Evolutionary conservation across 2,888 invertebrate genomes (phyloP).

Genomic region (Diarsia brunnea): DNA sequence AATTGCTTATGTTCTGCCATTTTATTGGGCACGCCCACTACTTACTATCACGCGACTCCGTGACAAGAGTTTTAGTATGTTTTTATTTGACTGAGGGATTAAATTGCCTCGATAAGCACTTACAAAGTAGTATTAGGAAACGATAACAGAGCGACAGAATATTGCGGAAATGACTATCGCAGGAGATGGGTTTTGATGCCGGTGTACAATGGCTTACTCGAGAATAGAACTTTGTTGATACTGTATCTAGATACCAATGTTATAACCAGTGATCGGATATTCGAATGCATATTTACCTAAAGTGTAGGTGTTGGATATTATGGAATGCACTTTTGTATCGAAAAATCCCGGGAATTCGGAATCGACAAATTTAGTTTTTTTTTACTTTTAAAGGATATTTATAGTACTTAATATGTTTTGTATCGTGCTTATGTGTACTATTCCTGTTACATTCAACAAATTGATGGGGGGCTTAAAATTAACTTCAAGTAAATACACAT

Average conservation of each 20-base stretch:
- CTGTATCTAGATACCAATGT: not conserved
- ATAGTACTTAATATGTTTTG: no score
- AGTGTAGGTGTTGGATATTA: no score
- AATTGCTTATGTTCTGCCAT: slow-evolving; percentile 72
- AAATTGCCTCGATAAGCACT: slow-evolving; percentile 34
- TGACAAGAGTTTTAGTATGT: slow-evolving; percentile 60
- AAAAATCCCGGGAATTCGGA: no score
- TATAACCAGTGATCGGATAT: no score
- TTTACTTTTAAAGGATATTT: no score
- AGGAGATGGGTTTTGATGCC: slow-evolving; percentile 24
- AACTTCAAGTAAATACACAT: no score
- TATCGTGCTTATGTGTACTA: no score
- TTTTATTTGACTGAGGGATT: slow-evolving; percentile 46
- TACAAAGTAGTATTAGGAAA: slow-evolving; percentile 25
- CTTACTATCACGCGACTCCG: slow-evolving; percentile 63
- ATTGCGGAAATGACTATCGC: slow-evolving; percentile 24
- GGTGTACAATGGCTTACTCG: not conserved
- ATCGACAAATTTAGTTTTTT: no score
- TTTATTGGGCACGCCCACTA: slow-evolving; percentile 69
- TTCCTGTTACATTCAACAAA: no score
- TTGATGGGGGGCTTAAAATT: no score
- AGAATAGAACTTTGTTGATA: slow-evolving; percentile 4
- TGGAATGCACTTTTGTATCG: no score
- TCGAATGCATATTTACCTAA: no score
- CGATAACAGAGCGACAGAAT: slow-evolving; percentile 17